A percentile compares a stretch with the other conserved stretches of the same genome.
phyloP scores from a whole-genome alignment of 2,888 invertebrate genomes.

The Pyrgus malvae region DNA sequence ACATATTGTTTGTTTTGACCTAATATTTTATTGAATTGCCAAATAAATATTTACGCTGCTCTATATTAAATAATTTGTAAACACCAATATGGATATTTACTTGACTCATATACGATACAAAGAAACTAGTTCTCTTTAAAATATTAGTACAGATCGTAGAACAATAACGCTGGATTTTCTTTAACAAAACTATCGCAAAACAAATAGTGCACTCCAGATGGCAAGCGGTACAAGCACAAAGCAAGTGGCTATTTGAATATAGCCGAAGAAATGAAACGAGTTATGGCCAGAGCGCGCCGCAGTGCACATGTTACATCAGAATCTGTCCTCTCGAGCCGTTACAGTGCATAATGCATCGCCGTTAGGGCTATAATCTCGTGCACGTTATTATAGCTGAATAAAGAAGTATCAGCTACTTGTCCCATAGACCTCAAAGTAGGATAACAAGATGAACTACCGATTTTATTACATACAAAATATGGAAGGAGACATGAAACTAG shows the following conservation, averaged over 20 bases:
- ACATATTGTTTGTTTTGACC: no score
- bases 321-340: slow-evolving; percentile 31
- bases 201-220: slow-evolving; percentile 10
- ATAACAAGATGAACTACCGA: no score
- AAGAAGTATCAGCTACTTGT: background rate
- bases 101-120: no score
- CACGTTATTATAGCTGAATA: slow-evolving; percentile 8
- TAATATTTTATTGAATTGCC: no score
- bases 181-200: background rate
- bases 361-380: slow-evolving; percentile 21
- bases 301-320: slow-evolving; percentile 27
- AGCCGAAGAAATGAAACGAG: slow-evolving; percentile 25
- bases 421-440: no score
- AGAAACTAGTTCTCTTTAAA: no score
- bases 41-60: no score
- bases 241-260: slow-evolving; percentile 23
- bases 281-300: slow-evolving; percentile 17
- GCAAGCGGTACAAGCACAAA: slow-evolving; percentile 5
- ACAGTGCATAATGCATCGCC: slow-evolving; percentile 34
- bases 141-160: background rate
- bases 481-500: no score
- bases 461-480: no score
- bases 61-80: no score
- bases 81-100: no score
- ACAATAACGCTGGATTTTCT: background rate